phyloP scores from a whole-genome alignment of 2,888 invertebrate genomes.

The Drosophila tanythrix region DNA sequence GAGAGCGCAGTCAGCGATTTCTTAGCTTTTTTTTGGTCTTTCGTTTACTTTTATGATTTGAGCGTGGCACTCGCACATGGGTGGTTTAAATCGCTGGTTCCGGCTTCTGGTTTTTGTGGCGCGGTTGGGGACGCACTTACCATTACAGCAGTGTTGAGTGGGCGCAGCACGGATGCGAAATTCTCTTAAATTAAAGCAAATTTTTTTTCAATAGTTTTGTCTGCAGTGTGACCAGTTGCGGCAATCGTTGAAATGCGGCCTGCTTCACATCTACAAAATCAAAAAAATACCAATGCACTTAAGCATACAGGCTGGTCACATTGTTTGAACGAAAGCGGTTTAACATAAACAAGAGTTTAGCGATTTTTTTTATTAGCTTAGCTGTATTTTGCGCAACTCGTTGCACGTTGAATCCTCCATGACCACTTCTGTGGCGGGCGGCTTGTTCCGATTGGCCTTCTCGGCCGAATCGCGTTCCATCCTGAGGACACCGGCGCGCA shows the following conservation, averaged over 20 bases:
- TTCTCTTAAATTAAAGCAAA: slow-evolving; percentile 55
- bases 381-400: slow-evolving; percentile 34
- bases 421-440: neutral
- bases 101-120: slow-evolving; percentile 45
- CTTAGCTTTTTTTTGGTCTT: slow-evolving; percentile 27
- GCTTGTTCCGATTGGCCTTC: slow-evolving; percentile 2
- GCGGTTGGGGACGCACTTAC: slow-evolving; percentile 53
- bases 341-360: neutral
- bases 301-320: slow-evolving; percentile 10
- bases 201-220: slow-evolving; percentile 61
- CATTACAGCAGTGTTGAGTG: slow-evolving; percentile 60
- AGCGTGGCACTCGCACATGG: slow-evolving; percentile 23
- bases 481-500: slow-evolving; percentile 67
- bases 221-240: slow-evolving; percentile 29
- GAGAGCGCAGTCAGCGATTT: slow-evolving; percentile 62
- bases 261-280: neutral
- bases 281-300: slow-evolving; percentile 9
- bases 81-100: slow-evolving; percentile 23
- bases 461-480: slow-evolving; percentile 32
- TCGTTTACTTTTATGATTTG: slow-evolving; percentile 14
- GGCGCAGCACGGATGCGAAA: slow-evolving; percentile 61
- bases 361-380: neutral
- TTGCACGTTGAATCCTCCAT: slow-evolving; percentile 40
- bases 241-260: neutral
- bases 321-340: neutral